Evolutionary conservation across 2,797 vertebrate genomes (phyloP), one percentile per base, ranked within the genome.

Genomic region (Borostomias antarcticus): DNA sequence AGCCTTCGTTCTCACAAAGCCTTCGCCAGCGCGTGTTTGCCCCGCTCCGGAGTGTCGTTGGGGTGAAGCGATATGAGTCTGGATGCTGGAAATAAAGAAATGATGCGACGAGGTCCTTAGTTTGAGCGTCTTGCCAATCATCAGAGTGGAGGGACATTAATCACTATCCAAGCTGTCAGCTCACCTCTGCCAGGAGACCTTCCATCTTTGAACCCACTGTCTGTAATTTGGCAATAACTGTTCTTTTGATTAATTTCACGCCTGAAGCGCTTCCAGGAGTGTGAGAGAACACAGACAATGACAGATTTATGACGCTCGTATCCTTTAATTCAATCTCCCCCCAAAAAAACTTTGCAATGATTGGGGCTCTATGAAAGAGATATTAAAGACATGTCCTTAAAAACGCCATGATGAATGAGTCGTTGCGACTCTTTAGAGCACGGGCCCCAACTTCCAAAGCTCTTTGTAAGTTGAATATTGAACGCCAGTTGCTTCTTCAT

Each of bases 181-280:
- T 45, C 77, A 70, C 73, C 70, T 84, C 84, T 82, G 82, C 69
- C 74, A 74, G 69, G 73, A 85, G 82, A 86, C n/a, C 83, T 82
- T 90, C 89, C 85, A 82, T 90, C 88, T 89, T 84, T 88, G 82
- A 90, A 86, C 84, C 80, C 64, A 40, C n/a, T 77, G 77, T 89
- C 89, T 84, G 85, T 89, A 86, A 89, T 91, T 89, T 90, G 84
- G 86, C 87, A 86, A 88, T 82, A 87, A 83, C 60, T 57, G 67
- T 82, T 78, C 73, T 82, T 90, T 85, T 92, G 87, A 91, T 91
- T 89, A 88, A 91, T 15, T 92, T 86, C 73, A 77, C 76, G 81
- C 76, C 79, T 83, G 82, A 79, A 77, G 80, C 62, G 77, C 64
- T 74, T 84, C 84, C 88, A 87, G 76, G 72, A 79, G 83, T 84